Conservation (phyloP, 2,113 vertebrate genomes). For the Halcyon malimbica region DNA sequence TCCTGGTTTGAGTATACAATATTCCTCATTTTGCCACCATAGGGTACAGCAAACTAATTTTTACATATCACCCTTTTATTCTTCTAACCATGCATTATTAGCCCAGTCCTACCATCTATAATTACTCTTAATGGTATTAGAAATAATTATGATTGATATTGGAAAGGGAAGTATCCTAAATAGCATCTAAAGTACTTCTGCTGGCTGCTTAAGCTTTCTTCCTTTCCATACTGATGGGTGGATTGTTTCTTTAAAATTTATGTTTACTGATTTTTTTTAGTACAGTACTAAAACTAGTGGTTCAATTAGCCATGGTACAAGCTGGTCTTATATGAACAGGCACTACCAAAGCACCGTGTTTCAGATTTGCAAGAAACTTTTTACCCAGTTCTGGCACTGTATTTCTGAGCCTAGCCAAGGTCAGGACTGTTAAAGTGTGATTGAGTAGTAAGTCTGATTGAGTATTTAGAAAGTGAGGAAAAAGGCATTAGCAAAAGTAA, state of each 20-base stretch:
- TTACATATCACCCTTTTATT: background rate
- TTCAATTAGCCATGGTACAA: background rate
- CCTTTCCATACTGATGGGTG: background rate
- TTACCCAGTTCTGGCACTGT: background rate
- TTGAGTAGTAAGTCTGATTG: background rate
- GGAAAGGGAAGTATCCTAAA: conserved; percentile 10
- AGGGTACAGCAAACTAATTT: background rate
- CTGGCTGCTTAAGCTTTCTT: background rate
- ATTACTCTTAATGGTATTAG: background rate
- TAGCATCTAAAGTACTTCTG: background rate
- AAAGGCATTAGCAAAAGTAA: background rate
- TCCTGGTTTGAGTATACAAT: background rate
- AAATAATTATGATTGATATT: background rate
- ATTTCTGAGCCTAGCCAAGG: background rate
- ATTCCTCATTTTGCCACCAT: background rate
- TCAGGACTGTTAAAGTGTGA: background rate
- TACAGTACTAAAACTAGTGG: background rate
- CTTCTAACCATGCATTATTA: background rate
- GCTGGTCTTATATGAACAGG: background rate
- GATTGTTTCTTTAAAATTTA: background rate
- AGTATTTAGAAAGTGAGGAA: background rate
- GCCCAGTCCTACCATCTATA: background rate
- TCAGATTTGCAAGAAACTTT: background rate
- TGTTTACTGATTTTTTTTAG: background rate
- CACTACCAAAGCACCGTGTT: background rate